Conservation (phyloP, 37 sponge, comb jelly and placozoan species). For the Agelas oroides region DNA sequence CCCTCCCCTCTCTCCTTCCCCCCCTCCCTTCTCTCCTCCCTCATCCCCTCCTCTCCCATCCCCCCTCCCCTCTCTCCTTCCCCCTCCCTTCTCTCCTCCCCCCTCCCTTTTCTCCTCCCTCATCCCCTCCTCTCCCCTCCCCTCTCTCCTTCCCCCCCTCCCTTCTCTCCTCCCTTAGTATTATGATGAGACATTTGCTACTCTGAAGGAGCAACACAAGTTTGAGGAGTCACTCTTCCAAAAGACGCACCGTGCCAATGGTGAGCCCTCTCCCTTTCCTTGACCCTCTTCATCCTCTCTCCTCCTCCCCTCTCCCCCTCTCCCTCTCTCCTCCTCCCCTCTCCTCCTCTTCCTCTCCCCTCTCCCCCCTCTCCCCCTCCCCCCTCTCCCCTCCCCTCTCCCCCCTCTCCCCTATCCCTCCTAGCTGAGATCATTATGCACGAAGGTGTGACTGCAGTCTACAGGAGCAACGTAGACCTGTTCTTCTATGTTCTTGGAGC, state of each 20-base stretch:
- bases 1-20: too few species aligned
- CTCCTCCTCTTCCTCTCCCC: too few species aligned
- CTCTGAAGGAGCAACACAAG: constrained; percentile 79
- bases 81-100: too few species aligned
- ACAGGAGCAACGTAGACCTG: constrained; percentile 88
- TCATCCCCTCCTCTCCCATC: neutral
- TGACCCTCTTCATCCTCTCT: too few species aligned
- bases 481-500: constrained; percentile 91
- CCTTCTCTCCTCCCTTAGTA: constrained; percentile 53
- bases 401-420: neutral
- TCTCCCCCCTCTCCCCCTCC: neutral
- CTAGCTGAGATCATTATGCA: constrained; percentile 93
- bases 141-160: too few species aligned
- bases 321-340: neutral
- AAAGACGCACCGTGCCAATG: constrained; percentile 80
- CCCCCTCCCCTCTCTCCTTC: neutral
- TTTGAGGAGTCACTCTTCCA: constrained; percentile 90
- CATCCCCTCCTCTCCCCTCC: too few species aligned
- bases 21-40: too few species aligned
- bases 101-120: too few species aligned
- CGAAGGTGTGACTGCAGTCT: constrained; percentile 86
- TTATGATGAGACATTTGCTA: constrained; percentile 76
- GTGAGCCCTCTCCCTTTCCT: too few species aligned
- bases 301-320: neutral
- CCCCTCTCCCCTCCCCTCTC: neutral